Base-by-base conservation (phyloP, 2,113 vertebrate genomes). In the Reinhardtius hippoglossoides region DNA sequence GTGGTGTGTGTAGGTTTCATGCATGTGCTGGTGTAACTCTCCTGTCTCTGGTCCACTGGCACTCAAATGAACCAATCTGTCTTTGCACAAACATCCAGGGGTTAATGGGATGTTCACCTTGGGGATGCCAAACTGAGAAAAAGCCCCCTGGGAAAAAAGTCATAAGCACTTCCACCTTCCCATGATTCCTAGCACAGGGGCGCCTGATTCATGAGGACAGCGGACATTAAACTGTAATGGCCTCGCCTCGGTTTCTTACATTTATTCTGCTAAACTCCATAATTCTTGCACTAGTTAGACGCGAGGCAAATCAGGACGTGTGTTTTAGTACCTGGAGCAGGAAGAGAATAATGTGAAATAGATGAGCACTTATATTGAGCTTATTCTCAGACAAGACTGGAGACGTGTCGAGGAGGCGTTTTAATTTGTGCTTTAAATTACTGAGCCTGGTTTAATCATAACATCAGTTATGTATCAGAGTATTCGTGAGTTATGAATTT, bases 51-150 rank as follows among this genome's bases (percentile, higher is more conserved):
- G 66, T 78, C 75, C 80, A 85, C 70, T 85, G 80, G 72, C 80
- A 68, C 76, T 85, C 76, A 78, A 85, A 88, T 89, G 76, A 80
- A 78, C 68, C 86, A 76, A 83, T 90, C 57, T 77, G 71, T 87
- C 76, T 80, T 64, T 59, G 71, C 75, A 83, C 79, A 83, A 86
- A 88, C 83, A 86, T 67, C 1, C 68, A 88, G 78, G 81, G 81
- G 89, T 87, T 89, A 89, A 88, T 83, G 77, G 71, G 80, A 88
- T 87, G 83, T 69, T 90, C 87, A 87, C 89, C 87, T 87, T 77
- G 66, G 82, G 80, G 82, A 81, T 64, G 73, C 82, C 82, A 81
- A 66, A 64, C 70, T 72, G 80, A 84, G 71, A 74, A 82, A 81
- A 63, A 62, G 59, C 40, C 77, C 78, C 69, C 5, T 59, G 71